Conservation (phyloP, 2,113 vertebrate genomes). For the Capreolus pygargus region DNA sequence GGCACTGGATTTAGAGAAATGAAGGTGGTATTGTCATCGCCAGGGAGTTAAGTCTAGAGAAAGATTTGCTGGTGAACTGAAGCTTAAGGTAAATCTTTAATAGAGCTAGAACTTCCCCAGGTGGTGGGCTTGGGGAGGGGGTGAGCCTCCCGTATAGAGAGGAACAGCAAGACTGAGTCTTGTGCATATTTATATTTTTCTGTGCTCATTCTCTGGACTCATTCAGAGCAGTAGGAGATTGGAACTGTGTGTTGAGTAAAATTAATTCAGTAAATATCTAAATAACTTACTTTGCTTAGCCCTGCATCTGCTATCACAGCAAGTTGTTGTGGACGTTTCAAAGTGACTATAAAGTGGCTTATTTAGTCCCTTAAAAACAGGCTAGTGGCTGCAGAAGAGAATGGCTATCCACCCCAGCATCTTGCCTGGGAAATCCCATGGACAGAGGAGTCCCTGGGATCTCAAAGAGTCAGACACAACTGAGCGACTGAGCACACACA, state of each 20-base stretch:
- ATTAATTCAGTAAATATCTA: not conserved
- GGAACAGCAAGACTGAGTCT: accelerated
- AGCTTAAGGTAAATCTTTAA: not conserved
- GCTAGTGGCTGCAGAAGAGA: not conserved
- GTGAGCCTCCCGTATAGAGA: not conserved
- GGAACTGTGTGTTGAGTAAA: not conserved
- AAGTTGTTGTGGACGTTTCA: not conserved
- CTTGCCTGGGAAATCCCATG: not conserved
- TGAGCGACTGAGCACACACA: not conserved
- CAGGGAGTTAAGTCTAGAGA: not conserved
- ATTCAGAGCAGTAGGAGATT: not conserved
- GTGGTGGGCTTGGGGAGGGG: accelerated
- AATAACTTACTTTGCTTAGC: not conserved
- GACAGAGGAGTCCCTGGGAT: not conserved
- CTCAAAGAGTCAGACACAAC: not conserved
- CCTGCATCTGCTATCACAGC: not conserved
- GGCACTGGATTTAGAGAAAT: not conserved
- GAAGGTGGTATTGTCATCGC: accelerated
- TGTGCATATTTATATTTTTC: no score
- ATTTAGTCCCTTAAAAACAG: not conserved
- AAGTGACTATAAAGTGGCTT: not conserved
- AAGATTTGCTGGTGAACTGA: not conserved
- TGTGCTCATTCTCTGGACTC: not conserved
- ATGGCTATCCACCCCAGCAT: not conserved
- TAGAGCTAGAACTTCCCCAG: accelerated